Evolutionary conservation across 2,113 vertebrate genomes (phyloP), one percentile per base, ranked within the genome.

Genomic region (Oncorhynchus mykiss): DNA sequence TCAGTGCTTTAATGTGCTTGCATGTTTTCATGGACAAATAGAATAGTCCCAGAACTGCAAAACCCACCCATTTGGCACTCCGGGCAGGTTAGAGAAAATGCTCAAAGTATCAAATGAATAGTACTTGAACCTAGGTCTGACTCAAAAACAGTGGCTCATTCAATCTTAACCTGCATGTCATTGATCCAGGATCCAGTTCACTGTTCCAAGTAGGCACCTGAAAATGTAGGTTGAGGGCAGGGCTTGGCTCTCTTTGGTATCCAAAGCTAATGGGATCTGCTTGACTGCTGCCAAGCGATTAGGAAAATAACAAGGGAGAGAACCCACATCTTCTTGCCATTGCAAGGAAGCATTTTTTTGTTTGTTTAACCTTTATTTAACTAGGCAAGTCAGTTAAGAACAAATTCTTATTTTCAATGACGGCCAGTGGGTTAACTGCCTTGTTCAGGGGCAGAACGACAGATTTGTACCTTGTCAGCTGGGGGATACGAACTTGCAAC

Each of bases 221-320:
- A 72, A 79, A 74, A 79, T 67, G 18, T 24, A 74, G 72, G 76
- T 34, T 59, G 9, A 22, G 31, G 31, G 8, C 67, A 20, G 18
- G 34, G 34, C 8, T 45, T 45, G 39, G 39, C 34, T 48, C 20
- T 9, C 59, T 76, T 54, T 7, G 6, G 48, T 39, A 60, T 51
- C 57, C 29, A 20, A 76, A 78, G 80, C 59, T 34, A 69, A 78
- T 73, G 49, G 82, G 70, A 80, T 72, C 57, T 9, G 68, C 54
- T 71, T 29, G 25, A 27, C 7, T 13, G 57, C 6, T 69, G 67
- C 34, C 20, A n/a, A 12, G 65, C 16, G 64, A 45, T 59, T 39
- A 57, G 64, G 75, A 39, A 62, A 70, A 65, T 27, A 22, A 22
- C 11, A 24, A 14, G 22, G 3, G 24, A 16, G 20, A 11, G 12